Evolutionary conservation across 2,888 invertebrate genomes (phyloP), one percentile per base, ranked within the genome.

Genomic region (Aporophyla nigra): DNA sequence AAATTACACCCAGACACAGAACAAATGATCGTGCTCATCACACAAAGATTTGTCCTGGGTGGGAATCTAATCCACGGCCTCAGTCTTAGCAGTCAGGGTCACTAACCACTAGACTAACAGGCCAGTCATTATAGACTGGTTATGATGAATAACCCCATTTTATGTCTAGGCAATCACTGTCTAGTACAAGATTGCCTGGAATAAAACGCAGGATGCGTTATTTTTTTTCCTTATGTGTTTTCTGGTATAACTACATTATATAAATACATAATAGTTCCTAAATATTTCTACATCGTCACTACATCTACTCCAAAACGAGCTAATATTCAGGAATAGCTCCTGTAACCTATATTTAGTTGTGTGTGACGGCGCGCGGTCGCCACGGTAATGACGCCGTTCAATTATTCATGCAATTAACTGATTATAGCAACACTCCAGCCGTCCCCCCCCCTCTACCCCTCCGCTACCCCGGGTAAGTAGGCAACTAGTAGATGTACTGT

Each of bases 351-450:
- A 86, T 88, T 84, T 83, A 84, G 83, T 85, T 83, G 80, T 80
- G 81, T 78, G 86, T 87, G 62, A 74, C 66, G 82, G 74, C 63
- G 67, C 87, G 83, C 86, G 84, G 86, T 80, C 86, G 78, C 53
- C 82, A 72, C 83, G 88, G 88, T 93, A 94, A 93, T 94, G 93
- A 93, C 89, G 82, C 80, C 80, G 86, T 83, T 96, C 93, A 96
- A 96, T 96, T 95, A 96, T 96, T 95, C 95, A 96, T 96, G 96
- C 95, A 96, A 96, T 96, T 96, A 96, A 95, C 95, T 95, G 95
- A 96, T 96, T 96, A 96, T 95, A 93, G 94, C 95, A 92, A 94
- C 94, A 94, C 92, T 91, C 87, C 87, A 89, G 87, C 80, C 85
- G 58, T 74, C 84, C 59, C 80, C 72, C 75, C 77, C 79, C 72